These are phyloP conservation scores for Drosophila recens DNA, from an alignment of 2,888 invertebrate genomes.

Conservation along the genomic window DNA sequence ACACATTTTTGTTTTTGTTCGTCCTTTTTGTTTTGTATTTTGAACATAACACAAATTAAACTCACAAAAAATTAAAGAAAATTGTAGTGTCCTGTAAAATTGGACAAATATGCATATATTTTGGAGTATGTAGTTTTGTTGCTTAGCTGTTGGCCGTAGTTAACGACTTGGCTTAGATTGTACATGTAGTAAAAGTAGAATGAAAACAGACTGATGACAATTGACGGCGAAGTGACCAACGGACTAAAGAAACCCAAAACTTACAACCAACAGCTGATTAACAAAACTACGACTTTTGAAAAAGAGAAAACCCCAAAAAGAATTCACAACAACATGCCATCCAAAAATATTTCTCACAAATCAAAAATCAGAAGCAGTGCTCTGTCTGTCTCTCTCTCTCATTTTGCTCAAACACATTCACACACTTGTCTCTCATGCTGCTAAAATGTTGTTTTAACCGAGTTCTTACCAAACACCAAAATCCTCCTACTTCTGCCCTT, in stretches of 20 bases:
- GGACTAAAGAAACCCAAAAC: constrained; percentile 8
- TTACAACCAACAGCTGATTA: constrained; percentile 71
- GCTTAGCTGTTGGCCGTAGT: constrained; percentile 77
- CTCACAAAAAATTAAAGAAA: constrained; percentile 17
- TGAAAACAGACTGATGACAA: constrained; percentile 10
- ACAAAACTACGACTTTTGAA: constrained; percentile 63
- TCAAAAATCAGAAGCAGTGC: constrained; percentile 4
- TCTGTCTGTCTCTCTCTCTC: neutral
- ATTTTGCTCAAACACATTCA: constrained; percentile 1
- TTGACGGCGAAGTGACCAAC: constrained; percentile 13
- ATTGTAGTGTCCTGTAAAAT: constrained; percentile 49
- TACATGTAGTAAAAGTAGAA: constrained; percentile 55
- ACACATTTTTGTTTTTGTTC: constrained; percentile 33
- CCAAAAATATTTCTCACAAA: neutral
- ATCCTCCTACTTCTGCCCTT: constrained; percentile 39
- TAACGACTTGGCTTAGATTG: constrained; percentile 53
- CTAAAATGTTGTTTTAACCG: constrained; percentile 40
- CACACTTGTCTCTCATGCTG: constrained; percentile 1
- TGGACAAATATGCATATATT: constrained; percentile 6
- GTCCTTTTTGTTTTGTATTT: constrained; percentile 55
- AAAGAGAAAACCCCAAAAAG: neutral
- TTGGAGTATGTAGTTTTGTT: constrained; percentile 74
- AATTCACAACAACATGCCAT: neutral
- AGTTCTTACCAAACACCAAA: constrained; percentile 48
- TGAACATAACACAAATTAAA: constrained; percentile 35